Evolutionary conservation across 2,113 vertebrate species (phyloP), one percentile per base, ranked within the genome.

Genomic region (Rostratula benghalensis): DNA sequence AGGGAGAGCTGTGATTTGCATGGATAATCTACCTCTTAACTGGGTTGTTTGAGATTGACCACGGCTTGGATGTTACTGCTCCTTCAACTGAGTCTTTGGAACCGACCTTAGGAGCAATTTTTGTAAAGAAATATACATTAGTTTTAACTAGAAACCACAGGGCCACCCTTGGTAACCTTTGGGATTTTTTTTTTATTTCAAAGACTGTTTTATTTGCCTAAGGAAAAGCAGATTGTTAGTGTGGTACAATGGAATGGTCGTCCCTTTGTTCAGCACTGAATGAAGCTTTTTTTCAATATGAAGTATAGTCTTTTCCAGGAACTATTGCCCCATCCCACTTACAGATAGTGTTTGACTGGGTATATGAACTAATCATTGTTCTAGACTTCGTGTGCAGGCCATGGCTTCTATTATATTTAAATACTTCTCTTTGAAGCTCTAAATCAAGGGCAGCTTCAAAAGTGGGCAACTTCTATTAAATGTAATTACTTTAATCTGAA

Each of bases 401-500:
- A 24, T 53, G 83, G 70, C 84, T 95, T 89, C 93, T 93, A 95
- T 96, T 96, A 91, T 57, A 78, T 87, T 91, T 96, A 93, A 97
- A 87, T 95, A 87, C 87, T 94, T 95, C 87, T 77, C 77, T 87
- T 95, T 95, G 89, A 79, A 95, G 53, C 67, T 76, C 41, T 94
- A 95, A 95, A 97, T 95, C 94, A 95, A 95, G 87, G 67, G 35
- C 70, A 87, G 41, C 41, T 83, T 95, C 11, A 23, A 50, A 95
- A 94, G 57, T 53, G 70, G 70, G 78, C 53, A 91, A 45, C 78
- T 90, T 94, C 41, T 94, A 80, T 91, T 94, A 91, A 93, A 93
- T 69, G 59, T 85, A 95, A 95, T 97, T 97, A 85, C 93, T 94
- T 96, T 95, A 88, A 96, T 91, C 84, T 83, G 57, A 73, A 94